A percentile compares a stretch with the other conserved stretches of the same genome.
Conservation (phyloP, 2,888 invertebrate genomes). For the Brassicogethes aeneus region DNA sequence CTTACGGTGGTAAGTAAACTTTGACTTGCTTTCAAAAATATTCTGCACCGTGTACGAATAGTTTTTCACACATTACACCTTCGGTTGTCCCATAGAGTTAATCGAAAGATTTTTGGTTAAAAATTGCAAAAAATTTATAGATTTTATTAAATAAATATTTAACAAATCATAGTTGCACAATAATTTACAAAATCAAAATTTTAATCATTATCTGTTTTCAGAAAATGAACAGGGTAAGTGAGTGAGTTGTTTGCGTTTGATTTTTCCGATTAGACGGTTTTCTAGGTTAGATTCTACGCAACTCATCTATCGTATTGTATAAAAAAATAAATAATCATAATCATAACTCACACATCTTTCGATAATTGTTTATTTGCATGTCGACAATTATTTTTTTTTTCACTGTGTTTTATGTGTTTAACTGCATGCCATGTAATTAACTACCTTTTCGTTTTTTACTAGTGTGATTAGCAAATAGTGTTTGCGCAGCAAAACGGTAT, state of each 20-base stretch:
- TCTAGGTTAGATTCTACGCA: constrained; percentile 25
- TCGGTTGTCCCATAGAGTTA: no score
- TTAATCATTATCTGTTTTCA: constrained; percentile 34
- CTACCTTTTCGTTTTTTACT: constrained; percentile 6
- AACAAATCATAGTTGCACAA: no score
- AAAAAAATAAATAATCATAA: neutral
- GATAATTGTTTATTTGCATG: neutral
- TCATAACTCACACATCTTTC: constrained; percentile 6
- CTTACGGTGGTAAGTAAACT: constrained; percentile 67
- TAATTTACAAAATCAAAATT: neutral
- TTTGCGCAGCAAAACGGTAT: no score
- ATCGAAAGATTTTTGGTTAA: no score
- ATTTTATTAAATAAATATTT: no score
- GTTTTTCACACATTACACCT: constrained; percentile 1
- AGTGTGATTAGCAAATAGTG: no score
- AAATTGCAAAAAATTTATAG: no score
- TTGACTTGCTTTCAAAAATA: neutral
- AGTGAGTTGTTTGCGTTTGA: constrained; percentile 31
- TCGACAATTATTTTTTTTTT: constrained; percentile 6
- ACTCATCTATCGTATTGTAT: constrained; percentile 17
- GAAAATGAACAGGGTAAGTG: constrained; percentile 43
- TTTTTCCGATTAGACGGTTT: constrained; percentile 18
- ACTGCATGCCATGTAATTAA: constrained; percentile 5
- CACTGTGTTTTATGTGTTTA: constrained; percentile 12
- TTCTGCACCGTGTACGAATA: neutral